Base-by-base conservation (phyloP, 2,888 invertebrate genomes). In the Aromia moschata region DNA sequence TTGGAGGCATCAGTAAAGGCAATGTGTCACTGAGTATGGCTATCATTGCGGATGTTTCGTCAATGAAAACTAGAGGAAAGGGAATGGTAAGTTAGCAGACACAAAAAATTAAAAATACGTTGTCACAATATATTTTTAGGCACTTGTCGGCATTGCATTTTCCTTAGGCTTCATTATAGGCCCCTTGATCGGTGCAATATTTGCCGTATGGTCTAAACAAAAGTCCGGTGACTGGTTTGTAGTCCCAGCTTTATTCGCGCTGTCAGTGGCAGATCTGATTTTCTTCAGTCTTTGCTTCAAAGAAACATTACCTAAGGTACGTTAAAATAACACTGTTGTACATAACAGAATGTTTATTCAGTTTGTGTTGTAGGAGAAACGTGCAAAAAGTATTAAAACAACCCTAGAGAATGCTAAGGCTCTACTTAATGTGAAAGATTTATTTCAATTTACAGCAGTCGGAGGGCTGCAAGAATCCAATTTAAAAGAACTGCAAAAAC, bases 91-190 rank as follows among this genome's bases (percentile, higher is more conserved):
- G 55, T 54, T n/a, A n/a, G n/a, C n/a, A 14, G 17, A 46, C 17
- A 36, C 25, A 25, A 9, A 25, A 14, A 37, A 40, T 15, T 51
- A 31, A 45, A 30, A 44, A 18, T n/a, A 36, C 18, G 15, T 18
- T n/a, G 7, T 31, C n/a, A n/a, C n/a, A 14, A 30, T 18, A 44
- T 49, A 30, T 70, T 84, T 84, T 73, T 83, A 94, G 94, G 98
- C 98, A n/a, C 81, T 97, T 51, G 92, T 99, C 62, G 99, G 99
- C 9, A 89, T 97, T 70, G 96, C 98, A 4, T 99, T 99, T 82
- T 98, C 98, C 1, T 82, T 99, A 60, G 98, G 97, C n/a, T 99
- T 99, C 81, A 93, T 98, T 71, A 83, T 96, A 62, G 98, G 98
- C 0, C 98, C 98, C 1, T 84, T 96, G 79, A 94, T 98, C 65